Evolutionary conservation across 2,888 invertebrate species (phyloP), one percentile per base, ranked within the genome.

Genomic region (Ischnus inquisitorius): DNA sequence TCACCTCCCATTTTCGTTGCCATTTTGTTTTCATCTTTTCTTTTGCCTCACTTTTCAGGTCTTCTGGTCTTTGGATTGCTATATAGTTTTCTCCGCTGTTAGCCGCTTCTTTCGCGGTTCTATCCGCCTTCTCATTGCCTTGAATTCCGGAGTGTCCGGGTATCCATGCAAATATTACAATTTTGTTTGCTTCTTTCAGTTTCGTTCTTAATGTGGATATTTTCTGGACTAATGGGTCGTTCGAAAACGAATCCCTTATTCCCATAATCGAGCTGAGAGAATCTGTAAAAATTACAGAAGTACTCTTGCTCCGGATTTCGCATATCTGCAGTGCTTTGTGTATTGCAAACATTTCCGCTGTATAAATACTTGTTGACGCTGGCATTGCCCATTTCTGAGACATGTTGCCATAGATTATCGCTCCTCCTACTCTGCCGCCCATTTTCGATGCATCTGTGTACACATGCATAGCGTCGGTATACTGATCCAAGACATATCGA

Each of bases 391-490:
- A 60, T 19, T 25, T 60, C 10, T 60, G 22, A 12, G 14, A 2
- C 22, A 60, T 19, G 2, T 69, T 46, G 34, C 43, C 43, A 10
- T 14, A 43, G 0, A 69, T 46, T 3, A 69, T 2, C 14, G 69
- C 51, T 14, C 69, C 43, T n/a, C 69, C 69, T 69, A 48, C 51
- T 69, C n/a, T 48, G 2, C 16, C 48, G 22, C 43, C 6, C 10
- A n/a, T 19, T 5, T 51, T 34, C 3, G 48, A 69, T 3, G 19
- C 69, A 46, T 69, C 69, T 10, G 69, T 69, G 48, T 46, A 69
- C 8, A 69, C 14, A n/a, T 14, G 25, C 43, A 34, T 19, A 2
- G 51, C 48, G 5, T 69, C 10, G 4, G 25, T 22, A 34, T 69
- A 48, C 22, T 46, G 8, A 8, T 43, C 51, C 14, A 22, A 5